Conservation (phyloP, 1,140 invertebrate genomes). For the Battus philenor region DNA sequence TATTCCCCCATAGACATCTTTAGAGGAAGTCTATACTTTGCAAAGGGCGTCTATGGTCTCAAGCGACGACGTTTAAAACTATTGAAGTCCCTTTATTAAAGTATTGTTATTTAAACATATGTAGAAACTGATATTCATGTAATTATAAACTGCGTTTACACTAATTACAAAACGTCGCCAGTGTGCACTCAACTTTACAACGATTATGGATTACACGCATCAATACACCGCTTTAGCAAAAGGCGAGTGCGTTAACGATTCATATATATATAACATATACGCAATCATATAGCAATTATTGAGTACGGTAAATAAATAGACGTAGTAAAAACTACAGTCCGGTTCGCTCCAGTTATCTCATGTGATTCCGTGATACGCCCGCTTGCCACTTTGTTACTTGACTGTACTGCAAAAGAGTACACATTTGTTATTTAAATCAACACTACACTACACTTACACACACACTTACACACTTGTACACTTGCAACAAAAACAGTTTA, state of each 20-base stretch:
- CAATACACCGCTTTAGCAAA: neutral
- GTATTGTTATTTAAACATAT: too few species aligned
- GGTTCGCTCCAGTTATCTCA: constrained; percentile 12
- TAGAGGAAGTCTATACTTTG: too few species aligned
- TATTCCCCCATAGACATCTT: too few species aligned
- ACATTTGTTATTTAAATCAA: neutral
- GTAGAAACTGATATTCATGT: too few species aligned
- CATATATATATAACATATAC: neutral
- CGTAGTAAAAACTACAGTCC: constrained; percentile 14
- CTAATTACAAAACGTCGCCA: too few species aligned
- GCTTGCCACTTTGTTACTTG: constrained; percentile 3
- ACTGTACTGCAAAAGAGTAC: neutral
- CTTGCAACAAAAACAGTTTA: neutral
- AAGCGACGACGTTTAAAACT: too few species aligned
- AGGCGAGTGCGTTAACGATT: neutral
- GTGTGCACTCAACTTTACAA: neutral
- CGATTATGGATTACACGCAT: neutral
- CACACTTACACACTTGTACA: too few species aligned
- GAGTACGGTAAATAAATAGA: constrained; percentile 10
- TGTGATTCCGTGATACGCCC: constrained; percentile 18
- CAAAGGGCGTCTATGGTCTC: too few species aligned
- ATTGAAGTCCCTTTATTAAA: too few species aligned
- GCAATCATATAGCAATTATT: constrained; percentile 9
- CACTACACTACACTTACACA: too few species aligned
- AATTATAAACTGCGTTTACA: too few species aligned